Evolutionary conservation across 2,797 vertebrate genomes (phyloP).

Genomic region (Caiman crocodilus): DNA sequence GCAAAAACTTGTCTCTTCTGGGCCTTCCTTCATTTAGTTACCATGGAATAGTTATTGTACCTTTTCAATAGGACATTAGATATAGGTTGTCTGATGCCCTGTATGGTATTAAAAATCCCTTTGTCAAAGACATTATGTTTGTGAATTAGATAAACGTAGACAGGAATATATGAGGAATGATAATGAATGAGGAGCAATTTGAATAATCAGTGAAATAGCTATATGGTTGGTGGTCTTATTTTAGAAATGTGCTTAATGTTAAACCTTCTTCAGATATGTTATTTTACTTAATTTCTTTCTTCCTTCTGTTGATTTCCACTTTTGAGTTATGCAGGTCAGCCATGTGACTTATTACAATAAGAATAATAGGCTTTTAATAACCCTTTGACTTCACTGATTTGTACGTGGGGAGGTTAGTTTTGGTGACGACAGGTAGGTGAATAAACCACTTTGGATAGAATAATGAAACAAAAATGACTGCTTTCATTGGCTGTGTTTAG

Average conservation of each 20-base stretch:
- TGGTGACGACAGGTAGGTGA: slow-evolving; percentile 17
- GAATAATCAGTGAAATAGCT: not conserved
- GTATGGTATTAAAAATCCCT: not conserved
- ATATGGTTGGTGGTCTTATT: not conserved
- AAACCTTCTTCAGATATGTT: not conserved
- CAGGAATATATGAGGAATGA: not conserved
- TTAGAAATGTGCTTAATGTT: not conserved
- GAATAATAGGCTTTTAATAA: not conserved
- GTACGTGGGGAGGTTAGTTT: not conserved
- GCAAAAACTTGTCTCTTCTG: too few species aligned
- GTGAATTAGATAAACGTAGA: not conserved
- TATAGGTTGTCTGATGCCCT: too few species aligned
- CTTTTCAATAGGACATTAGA: too few species aligned
- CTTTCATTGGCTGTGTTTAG: too few species aligned
- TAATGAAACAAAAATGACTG: too few species aligned
- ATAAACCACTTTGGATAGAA: not conserved
- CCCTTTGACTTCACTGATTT: not conserved
- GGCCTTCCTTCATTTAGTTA: too few species aligned
- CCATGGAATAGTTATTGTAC: too few species aligned
- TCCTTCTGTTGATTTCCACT: not conserved
- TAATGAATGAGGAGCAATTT: not conserved
- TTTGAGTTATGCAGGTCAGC: not conserved
- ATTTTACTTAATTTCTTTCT: not conserved
- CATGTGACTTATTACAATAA: not conserved
- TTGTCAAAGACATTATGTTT: not conserved